Base-by-base conservation (phyloP, 2,888 invertebrate genomes). In the Lampropteryx suffumata region DNA sequence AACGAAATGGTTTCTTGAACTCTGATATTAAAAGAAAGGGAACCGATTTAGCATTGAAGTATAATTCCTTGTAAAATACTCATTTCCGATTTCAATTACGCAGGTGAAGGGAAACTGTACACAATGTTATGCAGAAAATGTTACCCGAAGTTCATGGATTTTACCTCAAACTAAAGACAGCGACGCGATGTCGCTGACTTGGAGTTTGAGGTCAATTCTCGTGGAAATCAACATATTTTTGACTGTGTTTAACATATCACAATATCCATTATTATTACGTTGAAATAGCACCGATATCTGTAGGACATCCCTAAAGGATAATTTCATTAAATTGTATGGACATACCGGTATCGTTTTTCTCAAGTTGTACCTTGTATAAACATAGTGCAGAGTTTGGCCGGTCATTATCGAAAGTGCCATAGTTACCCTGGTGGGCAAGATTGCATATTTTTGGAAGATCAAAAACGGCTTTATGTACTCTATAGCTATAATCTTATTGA, bases 391-490 rank as follows among this genome's bases (percentile, higher is more conserved):
- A 26, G 32, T 6, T 32, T 32, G 5, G 28, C 37, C 14, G 32
- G 42, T 32, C 32, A 42, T 37, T 32, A 50, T 30, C 29, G 9
- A 50, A 44, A 13, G 44, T 13, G 37, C 36, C n/a, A n/a, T n/a
- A n/a, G n/a, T n/a, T n/a, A n/a, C n/a, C n/a, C 17, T 33, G 27
- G 37, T 52, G 52, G 44, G 30, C 37, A 45, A 56, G 53, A 59
- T 59, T 61, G 55, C 9, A 46, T 61, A 59, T 58, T 55, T 62
- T 56, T 55, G 55, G 55, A 59, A 50, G 55, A 55, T 53, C 59
- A 61, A 62, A 60, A 58, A 61, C 30, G 14, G 34, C 27, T 49
- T 30, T 21, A n/a, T 51, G 24, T 55, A 53, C 55, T 44, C 48
- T 4, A 17, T 3, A n/a, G 29, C 24, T 27, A 27, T 51, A 49